Percentiles rank a stretch among this genome's conserved stretches.
These are phyloP conservation scores for Argyrosomus regius DNA, from an alignment of 2,797 vertebrate species.

Conservation along the genomic window DNA sequence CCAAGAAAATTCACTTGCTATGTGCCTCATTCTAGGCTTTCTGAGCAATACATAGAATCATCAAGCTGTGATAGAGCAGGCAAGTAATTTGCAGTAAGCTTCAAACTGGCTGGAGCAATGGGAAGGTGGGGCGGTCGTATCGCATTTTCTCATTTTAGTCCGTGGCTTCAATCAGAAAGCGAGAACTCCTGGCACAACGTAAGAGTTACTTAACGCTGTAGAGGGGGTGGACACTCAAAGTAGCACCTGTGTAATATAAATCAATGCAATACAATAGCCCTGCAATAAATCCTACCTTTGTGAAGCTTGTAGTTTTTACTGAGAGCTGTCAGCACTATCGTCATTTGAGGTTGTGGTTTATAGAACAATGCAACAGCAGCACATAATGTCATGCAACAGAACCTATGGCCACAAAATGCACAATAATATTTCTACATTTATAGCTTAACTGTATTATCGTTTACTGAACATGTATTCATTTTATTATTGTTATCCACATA, in stretches of 20 bases:
- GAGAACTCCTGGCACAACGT: slow-evolving; percentile 29
- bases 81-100: slow-evolving; percentile 45
- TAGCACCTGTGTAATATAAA: slow-evolving; percentile 43
- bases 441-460: background rate
- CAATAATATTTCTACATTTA: background rate
- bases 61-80: slow-evolving; percentile 39
- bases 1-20: slow-evolving; percentile 45
- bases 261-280: slow-evolving; percentile 33
- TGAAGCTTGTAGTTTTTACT: slow-evolving; percentile 24
- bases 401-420: background rate
- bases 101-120: slow-evolving; percentile 33
- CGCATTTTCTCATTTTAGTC: slow-evolving; percentile 51
- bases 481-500: background rate
- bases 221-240: slow-evolving; percentile 23
- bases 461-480: background rate
- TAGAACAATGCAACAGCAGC: background rate
- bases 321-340: slow-evolving; percentile 20
- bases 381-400: background rate
- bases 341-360: slow-evolving; percentile 4
- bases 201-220: slow-evolving; percentile 24
- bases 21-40: slow-evolving; percentile 55
- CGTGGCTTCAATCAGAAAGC: slow-evolving; percentile 27
- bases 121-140: slow-evolving; percentile 25
- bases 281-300: slow-evolving; percentile 35
- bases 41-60: slow-evolving; percentile 60